These are phyloP conservation scores for Caenorhabditis afra DNA, from an alignment of 2,888 invertebrate species.

Conservation along the genomic window DNA sequence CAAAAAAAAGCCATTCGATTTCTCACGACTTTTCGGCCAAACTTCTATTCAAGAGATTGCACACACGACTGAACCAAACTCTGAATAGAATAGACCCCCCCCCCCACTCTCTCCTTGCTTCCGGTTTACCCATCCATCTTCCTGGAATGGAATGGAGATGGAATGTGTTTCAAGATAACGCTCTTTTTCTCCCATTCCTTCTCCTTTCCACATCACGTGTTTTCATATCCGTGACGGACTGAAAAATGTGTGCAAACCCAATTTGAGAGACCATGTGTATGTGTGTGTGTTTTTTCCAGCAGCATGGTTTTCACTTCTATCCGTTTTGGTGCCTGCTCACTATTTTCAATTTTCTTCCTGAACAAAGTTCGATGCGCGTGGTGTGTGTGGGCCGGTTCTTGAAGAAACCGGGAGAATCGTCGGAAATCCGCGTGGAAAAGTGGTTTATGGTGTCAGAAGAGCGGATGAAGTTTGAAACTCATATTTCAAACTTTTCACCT, in stretches of 20 bases:
- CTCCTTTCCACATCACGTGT: constrained; percentile 14
- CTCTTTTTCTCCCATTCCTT: background rate
- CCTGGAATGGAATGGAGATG: no score
- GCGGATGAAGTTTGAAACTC: background rate
- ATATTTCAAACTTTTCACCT: background rate
- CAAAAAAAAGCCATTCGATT: background rate
- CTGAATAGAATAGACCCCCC: constrained; percentile 43
- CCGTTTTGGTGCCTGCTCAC: background rate
- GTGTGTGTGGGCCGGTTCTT: background rate
- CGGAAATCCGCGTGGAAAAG: constrained; percentile 40
- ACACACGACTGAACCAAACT: constrained; percentile 14
- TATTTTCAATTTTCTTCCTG: background rate
- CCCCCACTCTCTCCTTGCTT: background rate
- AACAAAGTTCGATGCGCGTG: constrained; percentile 48
- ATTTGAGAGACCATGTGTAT: no score
- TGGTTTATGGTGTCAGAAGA: constrained; percentile 22
- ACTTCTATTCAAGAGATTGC: constrained; percentile 38
- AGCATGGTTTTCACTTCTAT: no score
- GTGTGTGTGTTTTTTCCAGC: constrained; percentile 9
- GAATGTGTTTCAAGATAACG: constrained; percentile 47
- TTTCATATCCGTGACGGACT: background rate
- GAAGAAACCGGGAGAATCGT: background rate
- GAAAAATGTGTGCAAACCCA: background rate
- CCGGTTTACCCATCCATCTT: constrained; percentile 37
- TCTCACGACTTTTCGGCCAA: constrained; percentile 46